These are phyloP conservation scores for Spinus olivaceus DNA, from an alignment of 2,797 vertebrate species.

Conservation along the genomic window DNA sequence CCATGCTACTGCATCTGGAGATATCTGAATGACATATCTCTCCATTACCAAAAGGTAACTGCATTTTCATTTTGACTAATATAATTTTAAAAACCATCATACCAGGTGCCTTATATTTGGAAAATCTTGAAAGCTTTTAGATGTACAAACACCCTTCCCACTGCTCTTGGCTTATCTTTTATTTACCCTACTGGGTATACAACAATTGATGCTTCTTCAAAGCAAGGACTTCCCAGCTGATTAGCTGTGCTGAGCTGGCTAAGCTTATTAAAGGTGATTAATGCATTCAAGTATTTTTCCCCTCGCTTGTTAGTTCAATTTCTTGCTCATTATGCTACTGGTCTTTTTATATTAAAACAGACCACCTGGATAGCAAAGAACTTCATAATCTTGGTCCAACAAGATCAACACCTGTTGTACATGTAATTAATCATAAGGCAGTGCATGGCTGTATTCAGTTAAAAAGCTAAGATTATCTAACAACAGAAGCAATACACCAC, in stretches of 20 bases:
- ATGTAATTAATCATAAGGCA: conserved; percentile 61
- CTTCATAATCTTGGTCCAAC: conserved; percentile 62
- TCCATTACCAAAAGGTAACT: background rate
- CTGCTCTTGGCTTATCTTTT: conserved; percentile 54
- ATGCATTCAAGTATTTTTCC: conserved; percentile 57
- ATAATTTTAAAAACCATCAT: conserved; percentile 8
- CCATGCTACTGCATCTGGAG: background rate
- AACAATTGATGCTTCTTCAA: conserved; percentile 53
- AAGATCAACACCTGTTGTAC: conserved; percentile 68
- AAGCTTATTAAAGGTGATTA: conserved; percentile 71
- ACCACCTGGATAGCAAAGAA: conserved; percentile 66
- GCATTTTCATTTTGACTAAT: background rate
- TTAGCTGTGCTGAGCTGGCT: conserved; percentile 67
- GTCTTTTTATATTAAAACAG: conserved; percentile 64
- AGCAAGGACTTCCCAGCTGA: conserved; percentile 60
- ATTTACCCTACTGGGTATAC: conserved; percentile 48
- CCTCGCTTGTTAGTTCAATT: conserved; percentile 21
- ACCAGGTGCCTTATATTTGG: conserved; percentile 60
- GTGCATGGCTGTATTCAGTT: conserved; percentile 11
- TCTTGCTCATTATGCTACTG: conserved; percentile 33
- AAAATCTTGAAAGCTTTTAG: conserved; percentile 68
- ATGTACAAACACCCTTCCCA: conserved; percentile 51
- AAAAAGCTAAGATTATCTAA: conserved; percentile 58
- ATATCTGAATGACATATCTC: background rate
- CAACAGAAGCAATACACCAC: conserved; percentile 42